Conservation (phyloP, 1,140 invertebrate species). For the Aphaenogaster ashmeadi region DNA sequence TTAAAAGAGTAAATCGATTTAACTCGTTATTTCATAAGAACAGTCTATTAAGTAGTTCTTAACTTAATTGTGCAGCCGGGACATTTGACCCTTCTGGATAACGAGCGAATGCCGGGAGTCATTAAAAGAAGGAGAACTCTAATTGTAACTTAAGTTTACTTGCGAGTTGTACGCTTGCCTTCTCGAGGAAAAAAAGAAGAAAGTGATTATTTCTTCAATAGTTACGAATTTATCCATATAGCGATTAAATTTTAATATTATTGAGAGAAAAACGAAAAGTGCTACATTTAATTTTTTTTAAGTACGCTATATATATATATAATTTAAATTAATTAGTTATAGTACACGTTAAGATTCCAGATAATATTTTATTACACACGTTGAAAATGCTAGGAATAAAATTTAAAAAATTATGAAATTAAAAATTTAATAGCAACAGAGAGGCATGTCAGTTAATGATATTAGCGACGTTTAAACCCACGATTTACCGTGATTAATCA, state of each 20-base stretch:
- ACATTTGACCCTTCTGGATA: constrained; percentile 32
- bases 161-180: constrained; percentile 21
- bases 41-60: constrained; percentile 40
- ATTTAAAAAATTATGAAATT: constrained; percentile 15
- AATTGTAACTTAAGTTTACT: constrained; percentile 27
- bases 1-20: constrained; percentile 46
- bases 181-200: background rate
- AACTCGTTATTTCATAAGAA: constrained; percentile 48
- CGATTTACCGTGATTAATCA: constrained; percentile 46
- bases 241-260: background rate
- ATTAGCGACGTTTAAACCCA: background rate
- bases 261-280: background rate
- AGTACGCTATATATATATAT: background rate
- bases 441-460: background rate
- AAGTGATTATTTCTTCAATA: background rate
- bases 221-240: background rate
- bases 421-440: constrained; percentile 13
- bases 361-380: background rate
- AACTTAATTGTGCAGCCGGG: constrained; percentile 27
- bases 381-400: background rate
- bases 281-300: constrained; percentile 1
- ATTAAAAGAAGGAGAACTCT: constrained; percentile 39
- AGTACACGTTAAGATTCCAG: background rate
- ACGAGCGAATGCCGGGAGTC: constrained; percentile 36
- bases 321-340: no score